A percentile compares a stretch with the other conserved stretches of the same genome.
Evolutionary conservation across 2,797 vertebrate species (phyloP).

Genomic region (Alcedo quadribrachys): DNA sequence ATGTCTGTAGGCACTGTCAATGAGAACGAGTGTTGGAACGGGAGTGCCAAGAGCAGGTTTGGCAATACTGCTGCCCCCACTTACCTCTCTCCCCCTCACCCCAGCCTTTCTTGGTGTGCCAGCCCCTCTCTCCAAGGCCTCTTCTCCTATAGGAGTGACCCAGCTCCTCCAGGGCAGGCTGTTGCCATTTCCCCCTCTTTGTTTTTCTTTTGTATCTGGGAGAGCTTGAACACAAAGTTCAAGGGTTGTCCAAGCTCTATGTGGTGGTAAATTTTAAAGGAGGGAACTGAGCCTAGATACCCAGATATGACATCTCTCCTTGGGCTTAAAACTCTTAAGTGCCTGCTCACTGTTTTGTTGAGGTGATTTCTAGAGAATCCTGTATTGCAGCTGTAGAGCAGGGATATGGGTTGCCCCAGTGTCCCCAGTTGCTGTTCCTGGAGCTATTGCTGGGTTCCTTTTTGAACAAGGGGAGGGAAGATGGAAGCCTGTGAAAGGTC

Average conservation of each 20-base stretch:
- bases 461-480: background rate
- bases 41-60: slow-evolving; percentile 94
- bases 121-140: background rate
- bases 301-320: background rate
- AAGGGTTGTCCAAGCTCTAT: background rate
- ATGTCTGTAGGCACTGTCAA: slow-evolving; percentile 80
- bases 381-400: accelerated
- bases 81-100: background rate
- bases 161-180: accelerated
- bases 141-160: background rate
- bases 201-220: background rate
- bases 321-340: background rate
- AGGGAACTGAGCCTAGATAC: background rate
- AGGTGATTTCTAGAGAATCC: background rate
- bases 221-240: background rate
- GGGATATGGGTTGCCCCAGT: background rate
- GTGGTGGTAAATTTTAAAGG: background rate
- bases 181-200: background rate
- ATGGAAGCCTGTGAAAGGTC: background rate
- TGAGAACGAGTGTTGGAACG: slow-evolving; percentile 95
- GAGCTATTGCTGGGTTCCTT: background rate
- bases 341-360: background rate
- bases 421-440: background rate
- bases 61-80: background rate
- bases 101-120: accelerated